phyloP scores from a whole-genome alignment of 2,797 vertebrate genomes.

The Takifugu ocellatus region DNA sequence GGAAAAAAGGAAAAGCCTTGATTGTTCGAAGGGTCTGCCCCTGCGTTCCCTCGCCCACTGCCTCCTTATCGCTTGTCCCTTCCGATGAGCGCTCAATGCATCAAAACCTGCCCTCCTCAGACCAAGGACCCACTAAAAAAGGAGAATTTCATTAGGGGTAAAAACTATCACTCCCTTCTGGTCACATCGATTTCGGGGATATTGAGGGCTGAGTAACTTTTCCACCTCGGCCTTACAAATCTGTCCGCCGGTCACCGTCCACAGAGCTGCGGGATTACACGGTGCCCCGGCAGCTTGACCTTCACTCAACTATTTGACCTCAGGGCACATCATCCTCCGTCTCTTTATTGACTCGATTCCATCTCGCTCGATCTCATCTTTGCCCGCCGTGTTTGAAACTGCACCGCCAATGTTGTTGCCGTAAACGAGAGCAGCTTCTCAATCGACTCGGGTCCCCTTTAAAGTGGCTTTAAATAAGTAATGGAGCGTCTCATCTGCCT shows the following conservation, averaged over 20 bases:
- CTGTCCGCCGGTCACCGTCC: slow-evolving; percentile 41
- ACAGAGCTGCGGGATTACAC: slow-evolving; percentile 48
- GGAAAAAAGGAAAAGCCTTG: slow-evolving; percentile 23
- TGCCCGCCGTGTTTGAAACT: slow-evolving; percentile 29
- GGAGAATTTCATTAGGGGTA: slow-evolving; percentile 57
- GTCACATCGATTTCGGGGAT: slow-evolving; percentile 56
- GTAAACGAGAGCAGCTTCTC: slow-evolving; percentile 58
- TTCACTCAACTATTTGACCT: slow-evolving; percentile 55
- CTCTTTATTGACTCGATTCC: slow-evolving; percentile 62
- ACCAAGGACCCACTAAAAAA: slow-evolving; percentile 46
- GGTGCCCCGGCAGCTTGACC: slow-evolving; percentile 48
- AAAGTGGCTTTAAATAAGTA: slow-evolving; percentile 74
- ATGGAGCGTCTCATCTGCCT: slow-evolving; percentile 65
- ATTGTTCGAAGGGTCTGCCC: slow-evolving; percentile 4
- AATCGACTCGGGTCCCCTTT: slow-evolving; percentile 59
- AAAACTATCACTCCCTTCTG: slow-evolving; percentile 46
- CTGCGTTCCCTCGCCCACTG: neutral
- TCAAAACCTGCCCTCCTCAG: slow-evolving; percentile 58
- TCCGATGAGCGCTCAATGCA: slow-evolving; percentile 71
- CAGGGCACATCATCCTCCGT: slow-evolving; percentile 38
- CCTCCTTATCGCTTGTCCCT: slow-evolving; percentile 53
- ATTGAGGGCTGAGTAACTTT: slow-evolving; percentile 49
- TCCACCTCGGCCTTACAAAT: slow-evolving; percentile 35
- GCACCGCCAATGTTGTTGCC: slow-evolving; percentile 58
- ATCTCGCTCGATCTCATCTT: slow-evolving; percentile 51